Evolutionary conservation across 2,888 invertebrate species (phyloP), one percentile per base, ranked within the genome.

Genomic region (Lysandra coridon): DNA sequence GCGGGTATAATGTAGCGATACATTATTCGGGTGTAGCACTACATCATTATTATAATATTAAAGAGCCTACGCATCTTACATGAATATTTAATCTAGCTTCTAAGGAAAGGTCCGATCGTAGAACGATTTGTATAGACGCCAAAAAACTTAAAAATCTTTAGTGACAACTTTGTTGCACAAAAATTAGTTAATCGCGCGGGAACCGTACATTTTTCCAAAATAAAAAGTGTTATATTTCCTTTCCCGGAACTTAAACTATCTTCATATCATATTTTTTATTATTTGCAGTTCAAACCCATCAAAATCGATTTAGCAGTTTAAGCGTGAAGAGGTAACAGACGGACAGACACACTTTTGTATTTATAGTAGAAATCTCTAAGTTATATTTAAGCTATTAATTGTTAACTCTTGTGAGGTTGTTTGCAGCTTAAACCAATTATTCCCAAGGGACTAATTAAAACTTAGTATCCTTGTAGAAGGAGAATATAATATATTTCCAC

Each of bases 1-100:
- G 82, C 79, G 80, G 81, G 81, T 78, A 82, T 83, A 84, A 83
- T 83, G 83, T 79, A 81, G 80, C 83, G 80, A 80, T 83, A 80
- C 78, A 78, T 82, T 82, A 80, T 81, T 81, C 74, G 78, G 79
- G 62, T 80, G 73, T 80, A 80, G 75, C 81, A 81, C 80, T 81
- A 79, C 81, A 81, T 78, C 60, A 64, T 49, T 53, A 33, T 57
- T 76, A 57, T 57, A 76, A 57, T 76, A 76, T 6, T 53, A 53
- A 57, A 76, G 53, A 7, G 33, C 53, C 49, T 76, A 49, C 53
- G 7, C 57, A 76, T 49, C 76, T 76, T 53, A 17, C 10, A 30
- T 33, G 57, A 76, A 53, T 76, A 49, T 74, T 40, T 40, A 40
- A 40, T 40, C 23, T 23, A 14, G 44, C 40, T 40, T 40, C 44